A percentile compares a stretch with the other conserved stretches of the same genome.
Conservation (phyloP, 2,888 invertebrate genomes). For the Schizotus pectinicornis region DNA sequence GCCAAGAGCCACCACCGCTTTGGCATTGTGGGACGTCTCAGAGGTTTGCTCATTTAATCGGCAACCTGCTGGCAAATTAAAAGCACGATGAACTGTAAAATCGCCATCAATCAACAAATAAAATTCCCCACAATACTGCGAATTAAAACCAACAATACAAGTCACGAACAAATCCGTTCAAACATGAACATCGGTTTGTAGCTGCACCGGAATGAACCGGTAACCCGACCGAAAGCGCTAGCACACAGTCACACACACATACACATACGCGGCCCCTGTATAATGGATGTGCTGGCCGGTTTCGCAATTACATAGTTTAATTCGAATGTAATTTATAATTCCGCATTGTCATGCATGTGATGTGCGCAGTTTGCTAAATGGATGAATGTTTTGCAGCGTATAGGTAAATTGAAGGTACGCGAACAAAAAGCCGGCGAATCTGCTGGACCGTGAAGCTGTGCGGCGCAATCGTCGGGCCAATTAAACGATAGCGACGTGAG, state of each 20-base stretch:
- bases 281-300: slow-evolving; percentile 58
- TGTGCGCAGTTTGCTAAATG: slow-evolving; percentile 58
- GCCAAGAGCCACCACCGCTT: background rate
- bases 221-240: slow-evolving; percentile 6
- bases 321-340: slow-evolving; percentile 61
- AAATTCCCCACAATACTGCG: slow-evolving; percentile 24
- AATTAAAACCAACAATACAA: slow-evolving; percentile 47
- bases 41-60: too few species aligned
- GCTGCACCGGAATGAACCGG: slow-evolving; percentile 16
- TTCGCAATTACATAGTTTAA: slow-evolving; percentile 62
- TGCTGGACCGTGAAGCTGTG: slow-evolving; percentile 42
- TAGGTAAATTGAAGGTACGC: slow-evolving; percentile 50
- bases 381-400: slow-evolving; percentile 51
- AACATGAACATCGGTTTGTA: slow-evolving; percentile 43
- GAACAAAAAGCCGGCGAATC: slow-evolving; percentile 34
- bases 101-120: slow-evolving; percentile 16
- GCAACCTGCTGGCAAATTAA: too few species aligned
- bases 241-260: slow-evolving; percentile 19
- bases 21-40: background rate
- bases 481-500: slow-evolving; percentile 20
- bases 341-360: slow-evolving; percentile 60
- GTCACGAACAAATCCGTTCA: slow-evolving; percentile 49
- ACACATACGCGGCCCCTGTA: slow-evolving; percentile 38
- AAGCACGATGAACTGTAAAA: background rate
- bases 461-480: slow-evolving; percentile 27